Evolutionary conservation across 1,140 invertebrate species (phyloP), one percentile per base, ranked within the genome.

Genomic region (Polyergus mexicanus): DNA sequence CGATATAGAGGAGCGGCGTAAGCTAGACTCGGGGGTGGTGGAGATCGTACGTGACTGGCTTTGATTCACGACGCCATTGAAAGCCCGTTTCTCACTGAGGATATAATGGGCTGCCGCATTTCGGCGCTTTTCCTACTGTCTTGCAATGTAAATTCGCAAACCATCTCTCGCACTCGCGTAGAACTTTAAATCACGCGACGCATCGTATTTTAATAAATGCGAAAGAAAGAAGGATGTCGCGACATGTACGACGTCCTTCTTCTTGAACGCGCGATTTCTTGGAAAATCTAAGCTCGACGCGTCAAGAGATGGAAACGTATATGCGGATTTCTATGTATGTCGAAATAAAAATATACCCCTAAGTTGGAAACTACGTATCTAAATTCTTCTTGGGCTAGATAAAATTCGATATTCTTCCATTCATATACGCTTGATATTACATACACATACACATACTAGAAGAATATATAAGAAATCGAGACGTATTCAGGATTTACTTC

Each of bases 51-150:
- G 58, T 88, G 87, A 88, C 87, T 88, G 68, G 72, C 78, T 84
- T 88, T 87, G 87, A 88, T 88, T 88, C 86, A 88, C 75, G 86
- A 60, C 66, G 60, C 86, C 74, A 88, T 84, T 87, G 87, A 88
- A 85, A 87, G 65, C 47, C 41, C 60, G 72, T 69, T 71, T 25
- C 77, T 88, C 86, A 87, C 60, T 71, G 58, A 56, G 56, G 65
- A 75, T 85, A 85, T 88, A 88, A 88, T 84, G 54, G 63, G 56
- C 51, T 54, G 63, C 38, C 72, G 44, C 74, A 88, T 76, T 85
- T 84, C 47, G 85, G 19, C 47, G 62, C 62, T 78, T 87, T 87
- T 84, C 78, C 51, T 11, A 25, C 19, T 60, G 51, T 81, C 65
- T 80, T 72, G 35, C 54, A 7, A 47, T 25, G 60, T 28, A 83